phyloP scores from a whole-genome alignment of 2,888 invertebrate species.

The Mythimna vitellina region DNA sequence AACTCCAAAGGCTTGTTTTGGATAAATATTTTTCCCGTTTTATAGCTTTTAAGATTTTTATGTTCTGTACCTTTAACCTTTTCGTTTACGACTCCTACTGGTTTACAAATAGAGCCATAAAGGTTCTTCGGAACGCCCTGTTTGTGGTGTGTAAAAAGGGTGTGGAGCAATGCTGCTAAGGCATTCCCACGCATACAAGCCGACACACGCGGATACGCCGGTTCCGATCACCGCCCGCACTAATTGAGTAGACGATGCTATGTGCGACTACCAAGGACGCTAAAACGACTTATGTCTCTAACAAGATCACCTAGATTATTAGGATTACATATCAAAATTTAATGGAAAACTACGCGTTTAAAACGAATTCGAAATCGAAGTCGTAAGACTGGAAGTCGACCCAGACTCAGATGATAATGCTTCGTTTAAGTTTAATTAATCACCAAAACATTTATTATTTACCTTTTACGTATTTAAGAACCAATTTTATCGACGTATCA shows the following conservation, averaged over 20 bases:
- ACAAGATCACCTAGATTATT: constrained; percentile 51
- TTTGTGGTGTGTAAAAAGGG: constrained; percentile 74
- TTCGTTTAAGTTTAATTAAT: neutral
- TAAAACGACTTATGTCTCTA: constrained; percentile 45
- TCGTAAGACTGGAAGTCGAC: constrained; percentile 3
- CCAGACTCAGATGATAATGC: neutral
- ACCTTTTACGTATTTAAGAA: constrained; percentile 15
- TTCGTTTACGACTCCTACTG: constrained; percentile 36
- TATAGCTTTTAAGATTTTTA: constrained; percentile 5
- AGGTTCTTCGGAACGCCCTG: constrained; percentile 49
- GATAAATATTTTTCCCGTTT: constrained; percentile 1
- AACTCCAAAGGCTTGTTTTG: constrained; percentile 1
- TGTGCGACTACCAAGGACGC: constrained; percentile 76
- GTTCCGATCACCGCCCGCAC: constrained; percentile 87
- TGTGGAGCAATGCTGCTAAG: constrained; percentile 72
- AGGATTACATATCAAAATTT: constrained; percentile 1
- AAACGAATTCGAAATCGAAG: constrained; percentile 2
- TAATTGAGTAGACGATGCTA: constrained; percentile 83
- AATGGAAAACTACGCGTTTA: neutral
- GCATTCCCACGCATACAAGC: constrained; percentile 83
- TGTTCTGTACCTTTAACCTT: constrained; percentile 28
- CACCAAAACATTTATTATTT: constrained; percentile 7
- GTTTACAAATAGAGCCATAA: constrained; percentile 58
- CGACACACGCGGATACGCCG: constrained; percentile 82
- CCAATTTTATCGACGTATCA: constrained; percentile 17